Conservation (phyloP, 2,797 vertebrate species). For the Tapirus indicus region DNA sequence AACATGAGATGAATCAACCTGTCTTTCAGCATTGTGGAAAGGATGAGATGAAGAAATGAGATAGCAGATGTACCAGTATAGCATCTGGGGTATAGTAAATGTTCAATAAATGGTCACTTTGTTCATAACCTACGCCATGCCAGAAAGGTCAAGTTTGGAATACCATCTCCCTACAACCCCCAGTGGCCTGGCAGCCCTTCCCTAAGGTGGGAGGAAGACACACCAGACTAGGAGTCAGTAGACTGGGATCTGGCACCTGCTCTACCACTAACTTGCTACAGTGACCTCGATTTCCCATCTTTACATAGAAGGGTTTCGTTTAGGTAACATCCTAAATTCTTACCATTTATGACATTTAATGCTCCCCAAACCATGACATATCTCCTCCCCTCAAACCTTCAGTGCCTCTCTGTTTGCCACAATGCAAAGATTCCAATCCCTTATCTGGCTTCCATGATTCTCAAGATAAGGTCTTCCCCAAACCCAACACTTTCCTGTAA, state of each 20-base stretch:
- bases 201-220: neutral
- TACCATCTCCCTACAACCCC: neutral
- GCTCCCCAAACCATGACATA: neutral
- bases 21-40: neutral
- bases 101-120: neutral
- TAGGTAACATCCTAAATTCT: neutral
- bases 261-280: neutral
- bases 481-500: neutral
- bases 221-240: fast-evolving
- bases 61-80: neutral
- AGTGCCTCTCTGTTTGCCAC: neutral
- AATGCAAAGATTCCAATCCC: neutral
- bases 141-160: neutral
- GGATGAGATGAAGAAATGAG: neutral
- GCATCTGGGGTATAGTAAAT: neutral
- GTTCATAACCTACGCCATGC: neutral
- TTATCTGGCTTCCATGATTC: neutral
- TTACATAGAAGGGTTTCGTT: neutral
- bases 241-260: neutral
- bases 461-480: neutral
- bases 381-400: neutral
- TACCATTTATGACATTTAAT: neutral
- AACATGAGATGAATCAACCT: fast-evolving
- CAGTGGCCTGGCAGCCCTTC: neutral
- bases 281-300: neutral